Evolutionary conservation across 2,888 invertebrate species (phyloP).

Genomic region (Cephus nigrinus): DNA sequence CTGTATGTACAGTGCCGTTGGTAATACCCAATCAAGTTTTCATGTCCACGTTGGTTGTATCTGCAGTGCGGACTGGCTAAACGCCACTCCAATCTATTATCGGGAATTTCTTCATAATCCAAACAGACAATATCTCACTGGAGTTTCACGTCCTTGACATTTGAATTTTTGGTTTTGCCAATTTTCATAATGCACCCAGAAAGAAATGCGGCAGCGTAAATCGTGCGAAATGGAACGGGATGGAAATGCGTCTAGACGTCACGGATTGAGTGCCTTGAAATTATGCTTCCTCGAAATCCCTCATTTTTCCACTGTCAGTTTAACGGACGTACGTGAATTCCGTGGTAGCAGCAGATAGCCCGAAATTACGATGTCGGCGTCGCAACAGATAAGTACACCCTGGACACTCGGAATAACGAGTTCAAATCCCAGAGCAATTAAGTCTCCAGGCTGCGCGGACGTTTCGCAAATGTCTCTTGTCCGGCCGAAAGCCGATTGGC

Average conservation of each 20-base stretch:
- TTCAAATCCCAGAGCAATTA: conserved; percentile 59
- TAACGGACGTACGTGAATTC: neutral
- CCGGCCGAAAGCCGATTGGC: neutral
- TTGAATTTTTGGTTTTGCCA: neutral
- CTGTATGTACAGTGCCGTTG: neutral
- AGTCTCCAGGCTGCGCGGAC: neutral
- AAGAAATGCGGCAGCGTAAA: neutral
- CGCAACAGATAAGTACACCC: neutral
- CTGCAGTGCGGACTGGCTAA: neutral
- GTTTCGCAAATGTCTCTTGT: neutral
- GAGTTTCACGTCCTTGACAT: neutral
- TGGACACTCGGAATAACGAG: conserved; percentile 44
- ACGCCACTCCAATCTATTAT: neutral
- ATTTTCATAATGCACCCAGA: neutral
- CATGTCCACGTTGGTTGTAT: neutral
- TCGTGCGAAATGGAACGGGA: neutral
- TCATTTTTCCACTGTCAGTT: neutral
- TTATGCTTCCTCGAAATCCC: neutral
- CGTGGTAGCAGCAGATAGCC: neutral
- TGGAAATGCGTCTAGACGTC: neutral
- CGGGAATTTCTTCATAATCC: neutral
- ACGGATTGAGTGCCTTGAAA: neutral
- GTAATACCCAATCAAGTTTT: neutral
- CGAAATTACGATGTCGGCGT: neutral
- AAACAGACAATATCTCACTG: neutral